A percentile compares a stretch with the other conserved stretches of the same genome.
These are phyloP conservation scores for Brachionus koreanus DNA, from an alignment of 1,140 invertebrate genomes.

Conservation along the genomic window DNA sequence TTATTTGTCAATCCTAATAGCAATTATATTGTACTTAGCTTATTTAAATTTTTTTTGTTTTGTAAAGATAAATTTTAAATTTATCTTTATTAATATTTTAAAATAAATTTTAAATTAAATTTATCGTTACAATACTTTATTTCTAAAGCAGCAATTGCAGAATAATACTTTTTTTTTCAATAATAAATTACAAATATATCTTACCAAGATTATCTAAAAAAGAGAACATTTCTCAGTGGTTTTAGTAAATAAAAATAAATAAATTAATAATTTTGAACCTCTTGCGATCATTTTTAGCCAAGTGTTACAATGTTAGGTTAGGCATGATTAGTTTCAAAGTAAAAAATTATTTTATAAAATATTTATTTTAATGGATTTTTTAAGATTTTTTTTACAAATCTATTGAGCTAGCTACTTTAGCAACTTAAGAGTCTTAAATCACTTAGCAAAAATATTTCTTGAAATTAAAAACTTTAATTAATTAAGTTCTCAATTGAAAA, in stretches of 20 bases:
- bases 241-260: too few relatives aligned
- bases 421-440: background rate
- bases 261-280: background rate
- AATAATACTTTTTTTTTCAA: too few relatives aligned
- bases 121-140: too few relatives aligned
- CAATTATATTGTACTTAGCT: background rate
- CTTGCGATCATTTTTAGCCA: background rate
- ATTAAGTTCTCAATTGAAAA: background rate
- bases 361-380: background rate
- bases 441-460: background rate
- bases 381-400: background rate
- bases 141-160: too few relatives aligned
- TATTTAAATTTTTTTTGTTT: background rate
- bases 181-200: too few relatives aligned
- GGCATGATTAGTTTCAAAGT: background rate
- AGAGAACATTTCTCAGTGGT: too few relatives aligned
- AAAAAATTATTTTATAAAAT: background rate
- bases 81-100: too few relatives aligned
- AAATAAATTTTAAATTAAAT: too few relatives aligned
- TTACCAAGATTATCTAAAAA: too few relatives aligned
- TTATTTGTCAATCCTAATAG: background rate
- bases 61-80: background rate
- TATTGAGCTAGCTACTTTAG: background rate
- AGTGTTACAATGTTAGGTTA: background rate
- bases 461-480: background rate